Conservation (phyloP, 2,113 vertebrate species). For the Elanus axillaris region DNA sequence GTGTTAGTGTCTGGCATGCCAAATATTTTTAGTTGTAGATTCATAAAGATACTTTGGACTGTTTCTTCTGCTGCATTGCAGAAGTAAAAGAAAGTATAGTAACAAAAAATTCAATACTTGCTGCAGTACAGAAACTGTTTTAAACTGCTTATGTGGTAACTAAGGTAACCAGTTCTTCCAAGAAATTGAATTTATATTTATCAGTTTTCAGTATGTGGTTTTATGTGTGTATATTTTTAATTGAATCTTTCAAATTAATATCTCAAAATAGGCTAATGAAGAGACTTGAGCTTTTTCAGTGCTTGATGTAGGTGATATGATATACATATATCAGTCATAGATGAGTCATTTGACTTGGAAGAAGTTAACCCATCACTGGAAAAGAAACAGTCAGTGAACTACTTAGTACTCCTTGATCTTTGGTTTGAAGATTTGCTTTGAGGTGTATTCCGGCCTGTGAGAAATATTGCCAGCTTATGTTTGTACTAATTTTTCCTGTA, state of each 20-base stretch:
- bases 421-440: constrained; percentile 44
- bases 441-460: not conserved
- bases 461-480: not conserved
- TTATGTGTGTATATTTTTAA: not conserved
- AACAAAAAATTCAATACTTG: not conserved
- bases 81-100: not conserved
- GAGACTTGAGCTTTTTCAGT: not conserved
- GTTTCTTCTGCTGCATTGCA: not conserved
- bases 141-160: not conserved
- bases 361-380: not conserved
- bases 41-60: not conserved
- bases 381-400: not conserved
- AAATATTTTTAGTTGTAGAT: not conserved
- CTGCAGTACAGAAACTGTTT: not conserved
- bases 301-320: not conserved
- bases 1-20: not conserved
- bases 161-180: not conserved
- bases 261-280: not conserved
- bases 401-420: not conserved
- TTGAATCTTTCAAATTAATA: not conserved
- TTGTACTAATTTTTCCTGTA: not conserved
- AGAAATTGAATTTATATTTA: not conserved
- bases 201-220: not conserved
- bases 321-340: not conserved
- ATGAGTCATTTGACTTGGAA: not conserved